Evolutionary conservation across 2,113 vertebrate genomes (phyloP).

Genomic region (human): DNA sequence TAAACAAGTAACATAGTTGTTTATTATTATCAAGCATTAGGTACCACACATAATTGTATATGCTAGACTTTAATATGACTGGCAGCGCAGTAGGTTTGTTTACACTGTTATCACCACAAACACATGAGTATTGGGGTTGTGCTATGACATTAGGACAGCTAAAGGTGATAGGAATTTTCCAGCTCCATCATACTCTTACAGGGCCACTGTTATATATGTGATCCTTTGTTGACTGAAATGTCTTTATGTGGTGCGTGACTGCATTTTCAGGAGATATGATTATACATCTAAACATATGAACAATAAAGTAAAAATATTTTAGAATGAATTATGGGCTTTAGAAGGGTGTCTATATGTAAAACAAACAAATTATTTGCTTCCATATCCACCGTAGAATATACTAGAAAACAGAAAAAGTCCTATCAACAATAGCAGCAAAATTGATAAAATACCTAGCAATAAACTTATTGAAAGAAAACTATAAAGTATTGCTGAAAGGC

Average conservation of each 20-base stretch:
- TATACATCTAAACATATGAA: background rate
- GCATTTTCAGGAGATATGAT: background rate
- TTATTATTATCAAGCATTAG: background rate
- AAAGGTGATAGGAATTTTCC: background rate
- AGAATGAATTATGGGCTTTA: background rate
- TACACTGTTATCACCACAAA: background rate
- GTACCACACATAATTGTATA: background rate
- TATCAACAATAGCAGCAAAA: background rate
- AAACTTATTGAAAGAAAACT: background rate
- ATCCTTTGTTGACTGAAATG: background rate
- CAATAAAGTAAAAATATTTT: background rate
- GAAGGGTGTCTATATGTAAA: background rate
- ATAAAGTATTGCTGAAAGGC: background rate
- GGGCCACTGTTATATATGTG: background rate
- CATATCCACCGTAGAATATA: background rate
- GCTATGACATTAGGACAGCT: background rate
- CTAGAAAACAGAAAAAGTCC: background rate
- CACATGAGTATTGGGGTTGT: background rate
- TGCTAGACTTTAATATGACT: background rate
- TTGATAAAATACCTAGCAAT: background rate
- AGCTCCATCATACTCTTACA: background rate
- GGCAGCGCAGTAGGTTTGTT: background rate
- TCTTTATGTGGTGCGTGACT: background rate
- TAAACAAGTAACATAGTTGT: background rate
- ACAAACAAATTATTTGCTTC: background rate